A percentile compares a stretch with the other conserved stretches of the same genome.
Conservation (phyloP, 2,888 invertebrate species). For the Pyralis farinalis region DNA sequence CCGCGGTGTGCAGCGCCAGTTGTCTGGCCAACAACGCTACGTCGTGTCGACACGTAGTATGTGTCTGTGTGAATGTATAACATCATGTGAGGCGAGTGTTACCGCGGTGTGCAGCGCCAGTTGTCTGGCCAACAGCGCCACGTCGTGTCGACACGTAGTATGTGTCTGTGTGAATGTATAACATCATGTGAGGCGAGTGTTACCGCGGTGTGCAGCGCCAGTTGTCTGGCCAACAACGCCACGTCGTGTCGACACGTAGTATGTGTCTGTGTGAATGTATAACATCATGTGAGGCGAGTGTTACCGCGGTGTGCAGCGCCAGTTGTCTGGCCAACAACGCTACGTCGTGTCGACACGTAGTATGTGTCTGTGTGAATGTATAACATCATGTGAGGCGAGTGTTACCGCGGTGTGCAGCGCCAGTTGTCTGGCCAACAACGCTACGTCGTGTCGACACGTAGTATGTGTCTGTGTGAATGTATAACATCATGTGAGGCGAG, state of each 20-base stretch:
- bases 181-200: background rate
- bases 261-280: conserved; percentile 85
- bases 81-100: background rate
- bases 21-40: conserved; percentile 93
- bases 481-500: no score
- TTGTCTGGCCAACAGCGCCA: conserved; percentile 93
- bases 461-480: conserved; percentile 86
- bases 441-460: conserved; percentile 93
- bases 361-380: conserved; percentile 86
- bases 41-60: conserved; percentile 93
- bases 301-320: conserved; percentile 92
- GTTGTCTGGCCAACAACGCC: conserved; percentile 92
- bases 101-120: conserved; percentile 94
- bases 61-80: conserved; percentile 85
- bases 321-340: conserved; percentile 93
- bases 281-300: no score
- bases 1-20: conserved; percentile 94
- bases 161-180: conserved; percentile 84
- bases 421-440: conserved; percentile 93
- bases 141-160: conserved; percentile 93
- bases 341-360: conserved; percentile 93
- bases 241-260: conserved; percentile 94
- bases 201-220: conserved; percentile 93
- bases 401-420: conserved; percentile 92
- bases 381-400: no score